These are phyloP conservation scores for Diachasma alloeum DNA, from an alignment of 1,140 invertebrate species.

Conservation along the genomic window DNA sequence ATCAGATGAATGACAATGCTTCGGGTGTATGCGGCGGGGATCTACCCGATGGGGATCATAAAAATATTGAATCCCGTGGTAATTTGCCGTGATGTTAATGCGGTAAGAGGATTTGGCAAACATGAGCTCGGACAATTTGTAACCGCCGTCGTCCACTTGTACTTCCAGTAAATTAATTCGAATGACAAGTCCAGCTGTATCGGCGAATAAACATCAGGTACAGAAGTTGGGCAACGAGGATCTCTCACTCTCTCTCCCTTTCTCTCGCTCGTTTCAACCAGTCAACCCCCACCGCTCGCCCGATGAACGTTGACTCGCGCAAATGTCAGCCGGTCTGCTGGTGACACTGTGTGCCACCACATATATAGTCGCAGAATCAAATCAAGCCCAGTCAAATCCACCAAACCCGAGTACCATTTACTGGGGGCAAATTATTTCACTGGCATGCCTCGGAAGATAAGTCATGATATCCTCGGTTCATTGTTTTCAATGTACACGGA, in stretches of 20 bases:
- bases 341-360: slow-evolving; percentile 13
- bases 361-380: not conserved
- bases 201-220: slow-evolving; percentile 53
- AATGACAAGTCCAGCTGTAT: slow-evolving; percentile 53
- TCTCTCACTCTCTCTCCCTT: slow-evolving; percentile 24
- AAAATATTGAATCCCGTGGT: not conserved
- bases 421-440: not conserved
- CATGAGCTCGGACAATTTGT: not conserved
- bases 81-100: not conserved
- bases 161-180: slow-evolving; percentile 49
- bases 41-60: not conserved
- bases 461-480: not conserved
- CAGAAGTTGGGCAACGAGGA: slow-evolving; percentile 50
- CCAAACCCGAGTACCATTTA: not conserved
- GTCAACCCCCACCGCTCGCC: no score
- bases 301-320: not conserved
- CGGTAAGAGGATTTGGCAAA: not conserved
- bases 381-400: slow-evolving; percentile 19
- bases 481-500: no score
- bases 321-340: slow-evolving; percentile 19
- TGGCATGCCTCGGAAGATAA: not conserved
- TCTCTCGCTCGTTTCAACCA: not conserved
- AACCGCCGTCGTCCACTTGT: slow-evolving; percentile 27
- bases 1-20: not conserved
- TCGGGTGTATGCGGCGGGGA: no score